These are phyloP conservation scores for Ianthella basta DNA, from an alignment of 37 sponge, comb jelly and placozoan genomes.

Conservation along the genomic window DNA sequence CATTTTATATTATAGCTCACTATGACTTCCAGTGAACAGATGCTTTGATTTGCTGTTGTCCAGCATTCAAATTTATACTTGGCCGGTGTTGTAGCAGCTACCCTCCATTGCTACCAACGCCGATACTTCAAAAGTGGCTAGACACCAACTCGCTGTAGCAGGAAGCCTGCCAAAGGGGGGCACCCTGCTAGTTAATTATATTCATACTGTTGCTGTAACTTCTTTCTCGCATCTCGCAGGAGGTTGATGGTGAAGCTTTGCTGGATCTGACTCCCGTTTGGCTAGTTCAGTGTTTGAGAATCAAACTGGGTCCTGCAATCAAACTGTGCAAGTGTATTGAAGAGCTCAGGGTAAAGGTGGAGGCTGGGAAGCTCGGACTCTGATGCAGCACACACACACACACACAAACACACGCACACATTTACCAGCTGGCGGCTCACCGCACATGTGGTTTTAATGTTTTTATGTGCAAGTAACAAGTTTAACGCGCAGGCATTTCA, in stretches of 20 bases:
- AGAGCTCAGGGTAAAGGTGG: slow-evolving; percentile 6
- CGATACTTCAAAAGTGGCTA: too few species aligned
- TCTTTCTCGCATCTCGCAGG: background rate
- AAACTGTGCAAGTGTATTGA: slow-evolving; percentile 30
- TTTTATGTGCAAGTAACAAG: background rate
- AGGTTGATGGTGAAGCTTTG: slow-evolving; percentile 27
- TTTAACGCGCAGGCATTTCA: too few species aligned
- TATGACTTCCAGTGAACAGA: too few species aligned
- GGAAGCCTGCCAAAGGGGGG: too few species aligned
- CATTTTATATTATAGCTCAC: too few species aligned
- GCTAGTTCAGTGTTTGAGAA: slow-evolving; percentile 15
- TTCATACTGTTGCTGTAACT: background rate
- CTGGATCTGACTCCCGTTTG: slow-evolving; percentile 20
- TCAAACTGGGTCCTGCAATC: slow-evolving; percentile 28
- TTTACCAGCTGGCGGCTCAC: background rate
- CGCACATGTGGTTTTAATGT: background rate
- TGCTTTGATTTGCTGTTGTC: too few species aligned
- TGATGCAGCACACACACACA: background rate
- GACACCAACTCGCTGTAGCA: too few species aligned
- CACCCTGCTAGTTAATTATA: too few species aligned
- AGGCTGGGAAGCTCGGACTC: background rate
- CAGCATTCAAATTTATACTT: too few species aligned
- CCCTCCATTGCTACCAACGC: too few species aligned
- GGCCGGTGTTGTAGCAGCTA: too few species aligned
- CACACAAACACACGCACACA: background rate